Base-by-base conservation (phyloP, 2,113 vertebrate genomes). In the Melanotaenia duboulayi region DNA sequence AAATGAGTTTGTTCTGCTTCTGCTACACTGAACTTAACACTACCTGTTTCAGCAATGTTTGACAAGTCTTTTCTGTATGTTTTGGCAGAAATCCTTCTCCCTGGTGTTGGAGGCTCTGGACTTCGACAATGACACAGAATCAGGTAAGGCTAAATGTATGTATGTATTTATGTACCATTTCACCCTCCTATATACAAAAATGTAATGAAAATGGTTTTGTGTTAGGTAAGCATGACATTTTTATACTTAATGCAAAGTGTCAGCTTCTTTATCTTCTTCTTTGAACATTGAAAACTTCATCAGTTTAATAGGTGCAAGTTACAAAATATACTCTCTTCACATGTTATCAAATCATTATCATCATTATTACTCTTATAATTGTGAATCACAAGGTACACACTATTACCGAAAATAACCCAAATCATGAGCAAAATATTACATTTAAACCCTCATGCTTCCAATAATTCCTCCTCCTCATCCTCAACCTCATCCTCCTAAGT, bases 41-140 rank as follows among this genome's bases (percentile, higher is more conserved):
- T 50, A 5, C 22, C 8, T 19, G 28, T 37, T 23, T 4, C 42
- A 17, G 42, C 14, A 17, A 35, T 11, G 2, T 48, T 48, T 48
- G 44, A 48, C 44, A n/a, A 14, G 44, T 48, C 7, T 48, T 48
- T 4, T 12, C 49, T 58, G 23, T 62, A 35, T 35, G 61, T 82
- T 23, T 39, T 6, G 56, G 51, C 88, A 94, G 95, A 94, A 92
- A 78, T 94, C 92, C 1, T 94, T 94, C 71, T 95, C 94, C 23
- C 71, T 95, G 88, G 93, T 95, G 68, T 85, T 95, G 78, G 92
- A 94, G 55, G 93, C 90, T 49, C 52, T 94, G 82, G 92, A 93
- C 67, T 79, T 86, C 10, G 92, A 92, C 82, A 94, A 94, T 56
- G 81, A 89, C 64, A 91, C 91, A 58, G 82, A 93, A 46, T 51